These are phyloP conservation scores for Calypte anna DNA, from an alignment of 2,113 vertebrate species.

Conservation along the genomic window DNA sequence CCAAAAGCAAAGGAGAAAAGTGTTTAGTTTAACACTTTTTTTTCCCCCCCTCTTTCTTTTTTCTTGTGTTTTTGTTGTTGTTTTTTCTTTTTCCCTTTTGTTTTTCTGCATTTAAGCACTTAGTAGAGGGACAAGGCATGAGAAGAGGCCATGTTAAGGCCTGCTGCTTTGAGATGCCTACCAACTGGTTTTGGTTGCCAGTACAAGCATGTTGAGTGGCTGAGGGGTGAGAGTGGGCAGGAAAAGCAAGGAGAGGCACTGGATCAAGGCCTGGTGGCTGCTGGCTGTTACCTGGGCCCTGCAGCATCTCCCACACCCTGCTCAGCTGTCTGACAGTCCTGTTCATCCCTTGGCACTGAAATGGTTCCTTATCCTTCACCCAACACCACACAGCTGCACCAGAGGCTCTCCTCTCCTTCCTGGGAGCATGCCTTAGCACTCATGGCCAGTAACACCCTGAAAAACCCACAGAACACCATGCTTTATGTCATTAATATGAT, in stretches of 20 bases:
- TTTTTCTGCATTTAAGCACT: background rate
- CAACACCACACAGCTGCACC: background rate
- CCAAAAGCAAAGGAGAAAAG: background rate
- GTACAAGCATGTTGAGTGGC: background rate
- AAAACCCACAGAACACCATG: slow-evolving; percentile 46
- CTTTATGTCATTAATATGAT: slow-evolving; percentile 84
- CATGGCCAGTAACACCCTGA: background rate
- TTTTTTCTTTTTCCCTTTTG: too few relatives aligned
- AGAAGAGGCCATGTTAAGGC: background rate
- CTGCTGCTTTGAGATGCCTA: background rate
- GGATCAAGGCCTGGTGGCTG: background rate
- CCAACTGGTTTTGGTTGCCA: background rate
- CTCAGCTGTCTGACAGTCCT: background rate
- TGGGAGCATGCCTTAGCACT: background rate
- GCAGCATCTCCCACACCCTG: background rate
- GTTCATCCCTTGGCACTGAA: background rate
- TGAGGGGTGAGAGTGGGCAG: background rate
- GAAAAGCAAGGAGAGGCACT: background rate
- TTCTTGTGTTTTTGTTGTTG: too few relatives aligned
- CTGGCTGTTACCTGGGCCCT: background rate
- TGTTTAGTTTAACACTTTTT: background rate
- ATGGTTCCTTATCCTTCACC: background rate
- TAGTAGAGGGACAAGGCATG: background rate
- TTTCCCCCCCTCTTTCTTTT: background rate
- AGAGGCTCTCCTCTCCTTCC: background rate